A percentile compares a stretch with the other conserved stretches of the same genome.
Evolutionary conservation across 2,797 vertebrate genomes (phyloP).

Genomic region (Thaleichthys pacificus): DNA sequence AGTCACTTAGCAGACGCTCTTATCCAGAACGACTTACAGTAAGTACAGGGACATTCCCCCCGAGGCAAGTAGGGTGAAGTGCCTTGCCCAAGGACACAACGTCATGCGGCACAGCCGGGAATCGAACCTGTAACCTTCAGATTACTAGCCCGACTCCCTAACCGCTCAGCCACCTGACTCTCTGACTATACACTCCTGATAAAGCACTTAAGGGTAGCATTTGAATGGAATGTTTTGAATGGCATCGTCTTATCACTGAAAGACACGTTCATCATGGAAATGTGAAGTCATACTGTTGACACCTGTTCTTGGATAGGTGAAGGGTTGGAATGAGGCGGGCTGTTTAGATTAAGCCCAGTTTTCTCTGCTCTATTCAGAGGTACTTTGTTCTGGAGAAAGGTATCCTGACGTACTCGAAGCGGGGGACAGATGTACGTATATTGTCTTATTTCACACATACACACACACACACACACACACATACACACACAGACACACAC

Average conservation of each 20-base stretch:
- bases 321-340: not conserved
- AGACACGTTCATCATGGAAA: constrained; percentile 8
- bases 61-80: too few relatives aligned
- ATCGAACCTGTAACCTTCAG: too few relatives aligned
- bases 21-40: too few relatives aligned
- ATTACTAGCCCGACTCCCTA: too few relatives aligned
- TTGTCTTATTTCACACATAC: not conserved
- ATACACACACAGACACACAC: not conserved
- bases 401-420: constrained; percentile 94
- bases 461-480: constrained; percentile 1
- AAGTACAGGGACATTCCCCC: too few relatives aligned
- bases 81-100: too few relatives aligned
- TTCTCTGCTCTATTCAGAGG: constrained; percentile 74
- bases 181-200: not conserved
- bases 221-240: constrained; percentile 8
- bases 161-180: too few relatives aligned
- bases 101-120: too few relatives aligned
- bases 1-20: too few relatives aligned
- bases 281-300: not conserved
- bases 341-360: constrained; percentile 8
- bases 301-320: not conserved
- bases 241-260: not conserved
- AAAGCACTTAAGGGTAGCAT: constrained; percentile 19
- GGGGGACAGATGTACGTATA: constrained; percentile 84
- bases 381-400: constrained; percentile 94